phyloP scores from a whole-genome alignment of 2,797 vertebrate species.

The Sebastiscus tertius region DNA sequence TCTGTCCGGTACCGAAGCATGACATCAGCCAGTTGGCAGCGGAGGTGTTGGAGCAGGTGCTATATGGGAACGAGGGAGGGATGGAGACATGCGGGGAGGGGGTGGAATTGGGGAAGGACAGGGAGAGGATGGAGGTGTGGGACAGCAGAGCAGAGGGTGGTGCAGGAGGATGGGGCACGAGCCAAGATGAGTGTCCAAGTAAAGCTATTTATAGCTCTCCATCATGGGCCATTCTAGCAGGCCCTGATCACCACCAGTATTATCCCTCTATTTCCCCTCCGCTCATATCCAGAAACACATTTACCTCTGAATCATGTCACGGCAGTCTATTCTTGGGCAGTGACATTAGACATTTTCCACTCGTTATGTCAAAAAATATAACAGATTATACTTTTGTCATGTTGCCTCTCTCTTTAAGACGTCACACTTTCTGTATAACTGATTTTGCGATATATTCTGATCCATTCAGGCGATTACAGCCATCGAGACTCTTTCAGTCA shows the following conservation, averaged over 20 bases:
- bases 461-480: background rate
- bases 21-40: slow-evolving; percentile 85
- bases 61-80: slow-evolving; percentile 72
- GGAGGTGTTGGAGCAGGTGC: slow-evolving; percentile 83
- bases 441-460: background rate
- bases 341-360: slow-evolving; percentile 13
- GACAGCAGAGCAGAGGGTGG: slow-evolving; percentile 74
- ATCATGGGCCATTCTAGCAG: slow-evolving; percentile 72
- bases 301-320: slow-evolving; percentile 56
- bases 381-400: slow-evolving; percentile 10
- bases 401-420: slow-evolving; percentile 3
- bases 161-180: slow-evolving; percentile 67
- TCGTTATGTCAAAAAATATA: slow-evolving; percentile 10
- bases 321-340: slow-evolving; percentile 55
- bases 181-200: slow-evolving; percentile 80
- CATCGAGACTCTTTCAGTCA: background rate
- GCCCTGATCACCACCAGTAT: slow-evolving; percentile 71
- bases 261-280: slow-evolving; percentile 71
- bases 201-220: slow-evolving; percentile 78
- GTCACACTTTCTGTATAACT: background rate
- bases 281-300: slow-evolving; percentile 65
- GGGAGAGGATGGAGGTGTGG: slow-evolving; percentile 75
- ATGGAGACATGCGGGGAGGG: slow-evolving; percentile 68
- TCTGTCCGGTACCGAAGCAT: slow-evolving; percentile 75
- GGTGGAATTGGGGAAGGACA: slow-evolving; percentile 74